Evolutionary conservation across 2,113 vertebrate species (phyloP), one percentile per base, ranked within the genome.

Genomic region (Peucedramus taeniatus): DNA sequence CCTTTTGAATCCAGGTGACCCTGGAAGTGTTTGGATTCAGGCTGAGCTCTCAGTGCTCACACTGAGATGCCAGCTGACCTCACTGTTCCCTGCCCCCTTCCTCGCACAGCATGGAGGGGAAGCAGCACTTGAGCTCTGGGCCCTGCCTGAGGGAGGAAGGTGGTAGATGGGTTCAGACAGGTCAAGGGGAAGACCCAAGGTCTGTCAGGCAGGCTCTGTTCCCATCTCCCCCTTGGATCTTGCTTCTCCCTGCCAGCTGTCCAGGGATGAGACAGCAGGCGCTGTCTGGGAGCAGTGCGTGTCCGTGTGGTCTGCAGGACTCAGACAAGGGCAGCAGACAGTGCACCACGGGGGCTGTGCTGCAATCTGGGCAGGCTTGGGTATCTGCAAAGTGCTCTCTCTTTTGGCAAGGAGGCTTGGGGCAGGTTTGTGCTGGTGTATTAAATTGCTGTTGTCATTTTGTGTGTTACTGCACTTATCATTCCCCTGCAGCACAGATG

Each of bases 271-370:
- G 64, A 27, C 2, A 5, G 79, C 65, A 74, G 71, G n/a, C 47
- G 23, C 51, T 88, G 65, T 81, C 84, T 89, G 85, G 28, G 16
- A 93, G 65, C 22, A 1, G 76, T 3, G 1, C 2, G 1, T 5
- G 3, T 64, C 85, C 7, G 0, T 60, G 76, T 10, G 1, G 47
- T 71, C 47, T 94, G 65, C 15, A 16, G 76, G 66, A 45, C 69
- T 75, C 71, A 74, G 94, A 84, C 82, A 85, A 95, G 93, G 93
- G 68, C 81, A 88, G 81, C 71, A 87, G 91, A 56, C 88, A 56
- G 51, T 33, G 35, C 39, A 6, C n/a, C 3, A 42, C 17, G 5
- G 50, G 77, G 61, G 15, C 68, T 66, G 18, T 76, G 51, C 82
- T 83, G 78, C 3, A 23, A 6, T 80, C 91, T 74, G 77, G 44